Base-by-base conservation (phyloP, 2,113 vertebrate species). In the Mola mola region DNA sequence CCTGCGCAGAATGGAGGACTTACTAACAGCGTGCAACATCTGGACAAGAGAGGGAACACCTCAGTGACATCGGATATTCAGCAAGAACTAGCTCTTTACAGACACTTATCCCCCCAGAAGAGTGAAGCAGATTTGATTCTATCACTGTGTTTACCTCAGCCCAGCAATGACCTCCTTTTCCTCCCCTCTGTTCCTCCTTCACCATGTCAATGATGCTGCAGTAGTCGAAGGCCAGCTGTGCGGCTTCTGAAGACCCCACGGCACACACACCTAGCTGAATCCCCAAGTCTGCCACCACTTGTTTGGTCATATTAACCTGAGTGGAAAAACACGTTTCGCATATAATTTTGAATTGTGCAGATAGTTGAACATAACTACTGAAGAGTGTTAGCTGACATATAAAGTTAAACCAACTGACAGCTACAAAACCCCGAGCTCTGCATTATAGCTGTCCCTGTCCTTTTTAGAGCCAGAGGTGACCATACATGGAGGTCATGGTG, bases 101-200 rank as follows among this genome's bases (percentile, higher is more conserved):
- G 24, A 8, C 20, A 1, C 24, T 31, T 7, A 26, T n/a, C n/a
- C n/a, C n/a, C n/a, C n/a, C n/a, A n/a, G n/a, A n/a, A n/a, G n/a
- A n/a, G n/a, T n/a, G n/a, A n/a, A n/a, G n/a, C n/a, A n/a, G n/a
- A n/a, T n/a, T n/a, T n/a, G n/a, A n/a, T n/a, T n/a, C n/a, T n/a
- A n/a, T n/a, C n/a, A n/a, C n/a, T n/a, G 2, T 13, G 8, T 9
- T 59, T 42, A 85, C 86, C 79, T 84, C 52, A 0, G 25, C 5
- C 86, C 81, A 83, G 51, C 11, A 2, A 0, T 2, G 5, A 0
- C 3, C 25, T 0, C 3, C 25, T 0, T 6, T 24, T 4, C 22
- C 42, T 0, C 29, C 15, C 15, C 0, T 6, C 26, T 10, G 2
- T 1, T 48, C 10, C 10, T 7, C 0, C 15, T 43, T 37, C 6